These are phyloP conservation scores for Drosophila neotestacea DNA, from an alignment of 2,888 invertebrate species.

Conservation along the genomic window DNA sequence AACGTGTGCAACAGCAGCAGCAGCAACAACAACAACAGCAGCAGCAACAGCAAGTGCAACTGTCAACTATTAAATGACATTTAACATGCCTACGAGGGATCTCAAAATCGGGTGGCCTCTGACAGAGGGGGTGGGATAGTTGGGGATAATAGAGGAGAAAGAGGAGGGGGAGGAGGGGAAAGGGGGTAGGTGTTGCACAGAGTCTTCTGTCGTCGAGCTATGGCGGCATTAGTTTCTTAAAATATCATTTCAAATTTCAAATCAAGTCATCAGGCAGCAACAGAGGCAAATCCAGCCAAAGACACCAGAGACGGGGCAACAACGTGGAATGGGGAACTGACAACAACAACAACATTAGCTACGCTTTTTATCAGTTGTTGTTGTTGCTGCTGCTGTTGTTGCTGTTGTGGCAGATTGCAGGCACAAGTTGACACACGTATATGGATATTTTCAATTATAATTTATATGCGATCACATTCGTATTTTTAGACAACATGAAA, in stretches of 20 bases:
- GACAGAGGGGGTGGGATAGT: neutral
- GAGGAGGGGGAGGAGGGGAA: neutral
- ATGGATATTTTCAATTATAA: conserved; percentile 73
- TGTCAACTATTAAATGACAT: conserved; percentile 84
- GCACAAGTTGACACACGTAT: conserved; percentile 35
- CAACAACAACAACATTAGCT: conserved; percentile 6
- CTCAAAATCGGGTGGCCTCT: conserved; percentile 9
- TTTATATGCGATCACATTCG: conserved; percentile 70
- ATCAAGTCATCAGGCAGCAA: conserved; percentile 68
- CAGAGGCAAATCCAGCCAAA: conserved; percentile 50
- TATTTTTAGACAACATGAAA: conserved; percentile 65
- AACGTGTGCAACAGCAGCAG: conserved; percentile 15
- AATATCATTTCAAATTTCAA: conserved; percentile 77
- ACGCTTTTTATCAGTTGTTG: conserved; percentile 46
- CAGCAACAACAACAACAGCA: conserved; percentile 21
- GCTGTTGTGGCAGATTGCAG: conserved; percentile 42
- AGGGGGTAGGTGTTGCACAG: conserved; percentile 7
- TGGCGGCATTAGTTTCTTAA: conserved; percentile 75
- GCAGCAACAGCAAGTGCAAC: conserved; percentile 69
- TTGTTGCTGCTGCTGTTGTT: conserved; percentile 16
- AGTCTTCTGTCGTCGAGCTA: conserved; percentile 51
- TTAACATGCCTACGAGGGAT: conserved; percentile 79
- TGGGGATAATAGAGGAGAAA: too few relatives aligned
- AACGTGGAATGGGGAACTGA: conserved; percentile 11
- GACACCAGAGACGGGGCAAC: conserved; percentile 34